These are phyloP conservation scores for Oophaga sylvatica DNA, from an alignment of 2,797 vertebrate species.

Conservation along the genomic window DNA sequence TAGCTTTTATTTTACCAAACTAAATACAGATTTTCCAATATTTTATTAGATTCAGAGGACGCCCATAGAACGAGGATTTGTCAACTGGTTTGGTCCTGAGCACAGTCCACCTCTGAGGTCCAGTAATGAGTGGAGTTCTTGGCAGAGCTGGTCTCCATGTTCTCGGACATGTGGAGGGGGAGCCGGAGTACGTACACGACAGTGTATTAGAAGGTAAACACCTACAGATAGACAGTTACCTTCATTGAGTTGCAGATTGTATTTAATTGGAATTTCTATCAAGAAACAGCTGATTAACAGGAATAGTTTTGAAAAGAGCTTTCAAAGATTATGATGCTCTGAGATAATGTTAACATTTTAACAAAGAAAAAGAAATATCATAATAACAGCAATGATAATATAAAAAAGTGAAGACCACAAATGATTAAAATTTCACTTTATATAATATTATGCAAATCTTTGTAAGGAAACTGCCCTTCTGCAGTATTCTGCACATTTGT, in stretches of 20 bases:
- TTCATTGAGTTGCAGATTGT: background rate
- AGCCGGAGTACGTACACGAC: conserved; percentile 77
- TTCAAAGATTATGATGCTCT: too few relatives aligned
- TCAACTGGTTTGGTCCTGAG: conserved; percentile 64
- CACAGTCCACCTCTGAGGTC: conserved; percentile 71
- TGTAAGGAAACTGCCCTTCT: too few relatives aligned
- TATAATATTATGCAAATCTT: too few relatives aligned
- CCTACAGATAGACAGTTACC: background rate
- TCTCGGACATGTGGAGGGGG: conserved; percentile 81
- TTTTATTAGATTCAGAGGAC: conserved; percentile 53
- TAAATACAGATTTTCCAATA: background rate
- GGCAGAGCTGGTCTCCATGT: conserved; percentile 82
- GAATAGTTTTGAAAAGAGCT: too few relatives aligned
- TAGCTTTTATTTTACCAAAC: background rate
- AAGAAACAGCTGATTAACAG: background rate
- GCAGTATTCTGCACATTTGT: background rate
- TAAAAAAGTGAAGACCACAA: too few relatives aligned
- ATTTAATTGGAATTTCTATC: background rate
- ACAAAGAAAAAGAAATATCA: too few relatives aligned
- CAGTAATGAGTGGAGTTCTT: conserved; percentile 78
- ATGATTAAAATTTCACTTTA: too few relatives aligned
- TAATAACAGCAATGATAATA: too few relatives aligned
- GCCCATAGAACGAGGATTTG: conserved; percentile 30
- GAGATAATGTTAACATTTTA: too few relatives aligned
- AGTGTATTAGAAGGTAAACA: conserved; percentile 78